Evolutionary conservation across 2,113 vertebrate genomes (phyloP).

Genomic region (Dolichotis patagonum): DNA sequence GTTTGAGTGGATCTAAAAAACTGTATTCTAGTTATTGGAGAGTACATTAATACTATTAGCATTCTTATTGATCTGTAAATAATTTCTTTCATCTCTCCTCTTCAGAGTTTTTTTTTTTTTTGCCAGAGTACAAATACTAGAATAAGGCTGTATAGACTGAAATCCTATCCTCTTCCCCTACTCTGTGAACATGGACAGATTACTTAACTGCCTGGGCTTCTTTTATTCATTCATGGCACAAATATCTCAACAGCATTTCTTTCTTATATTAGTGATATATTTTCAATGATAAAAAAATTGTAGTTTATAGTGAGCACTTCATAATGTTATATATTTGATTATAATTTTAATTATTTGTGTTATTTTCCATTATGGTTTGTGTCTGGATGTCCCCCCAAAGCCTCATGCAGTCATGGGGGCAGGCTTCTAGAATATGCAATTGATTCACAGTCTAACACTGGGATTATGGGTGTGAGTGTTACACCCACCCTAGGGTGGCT

Average conservation of each 20-base stretch:
- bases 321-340: neutral
- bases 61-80: neutral
- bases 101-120: conserved; percentile 22
- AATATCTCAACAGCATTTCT: neutral
- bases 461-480: no score
- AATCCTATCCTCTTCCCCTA: neutral
- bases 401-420: no score
- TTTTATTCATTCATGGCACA: neutral
- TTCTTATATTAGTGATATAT: neutral
- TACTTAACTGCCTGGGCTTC: neutral
- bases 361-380: neutral
- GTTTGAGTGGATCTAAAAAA: neutral
- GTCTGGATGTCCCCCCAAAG: no score
- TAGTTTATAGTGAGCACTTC: neutral
- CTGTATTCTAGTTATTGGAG: neutral
- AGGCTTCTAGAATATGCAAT: no score
- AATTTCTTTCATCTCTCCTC: neutral
- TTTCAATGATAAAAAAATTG: neutral
- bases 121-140: neutral
- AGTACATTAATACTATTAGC: neutral
- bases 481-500: no score
- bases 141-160: neutral
- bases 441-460: no score
- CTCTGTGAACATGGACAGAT: neutral
- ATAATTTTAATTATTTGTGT: neutral